Percentiles rank a stretch among this genome's conserved stretches.
These are phyloP conservation scores for Gopherus flavomarginatus DNA, from an alignment of 2,113 vertebrate species.

Conservation along the genomic window DNA sequence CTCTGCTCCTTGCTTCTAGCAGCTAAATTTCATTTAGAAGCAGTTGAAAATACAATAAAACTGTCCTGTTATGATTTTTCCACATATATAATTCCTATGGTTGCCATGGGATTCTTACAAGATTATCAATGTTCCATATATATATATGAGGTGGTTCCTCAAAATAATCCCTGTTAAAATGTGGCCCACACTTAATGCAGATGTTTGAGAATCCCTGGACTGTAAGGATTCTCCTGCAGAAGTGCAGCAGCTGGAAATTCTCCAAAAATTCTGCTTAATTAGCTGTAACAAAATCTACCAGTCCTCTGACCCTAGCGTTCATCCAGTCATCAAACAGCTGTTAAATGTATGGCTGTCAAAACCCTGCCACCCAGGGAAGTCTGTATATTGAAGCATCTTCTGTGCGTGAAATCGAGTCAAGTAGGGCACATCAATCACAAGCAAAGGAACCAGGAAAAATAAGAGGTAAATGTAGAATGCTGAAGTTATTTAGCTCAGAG, in stretches of 20 bases:
- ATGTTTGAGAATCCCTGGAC: not conserved
- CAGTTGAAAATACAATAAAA: not conserved
- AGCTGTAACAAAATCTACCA: conserved; percentile 5
- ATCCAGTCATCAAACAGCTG: not conserved
- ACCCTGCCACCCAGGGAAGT: not conserved
- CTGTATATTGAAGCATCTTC: not conserved
- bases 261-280: not conserved
- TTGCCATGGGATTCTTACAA: not conserved
- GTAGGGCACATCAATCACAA: not conserved
- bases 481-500: not conserved
- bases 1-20: not conserved
- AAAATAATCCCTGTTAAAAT: not conserved
- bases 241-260: not conserved
- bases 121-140: not conserved
- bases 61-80: not conserved
- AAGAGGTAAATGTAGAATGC: not conserved
- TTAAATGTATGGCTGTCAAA: not conserved
- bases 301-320: not conserved
- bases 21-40: not conserved
- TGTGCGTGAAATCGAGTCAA: not conserved
- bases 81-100: not conserved
- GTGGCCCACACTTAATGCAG: not conserved
- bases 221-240: not conserved
- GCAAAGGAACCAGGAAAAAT: not conserved
- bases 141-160: not conserved